Evolutionary conservation across 2,113 vertebrate species (phyloP).

Genomic region (Leucopternis melanops): DNA sequence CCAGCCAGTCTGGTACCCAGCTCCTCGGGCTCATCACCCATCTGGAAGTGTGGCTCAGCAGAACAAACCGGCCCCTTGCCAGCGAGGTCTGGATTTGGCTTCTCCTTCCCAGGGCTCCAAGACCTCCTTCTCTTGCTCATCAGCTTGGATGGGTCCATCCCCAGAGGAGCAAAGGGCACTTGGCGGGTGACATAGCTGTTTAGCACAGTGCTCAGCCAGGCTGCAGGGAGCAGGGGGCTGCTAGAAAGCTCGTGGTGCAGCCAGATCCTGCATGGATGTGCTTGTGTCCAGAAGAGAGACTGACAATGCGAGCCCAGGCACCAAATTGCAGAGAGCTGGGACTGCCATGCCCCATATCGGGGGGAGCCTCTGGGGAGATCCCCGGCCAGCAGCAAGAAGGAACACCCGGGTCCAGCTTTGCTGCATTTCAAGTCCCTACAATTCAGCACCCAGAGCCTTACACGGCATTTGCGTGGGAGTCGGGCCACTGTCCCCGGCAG

Average conservation of each 20-base stretch:
- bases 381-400: not conserved
- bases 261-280: not conserved
- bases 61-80: not conserved
- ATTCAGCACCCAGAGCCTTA: not conserved
- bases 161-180: not conserved
- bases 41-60: not conserved
- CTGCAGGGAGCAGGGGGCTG: not conserved
- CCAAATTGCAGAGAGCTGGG: not conserved
- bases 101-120: not conserved
- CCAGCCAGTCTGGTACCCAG: not conserved
- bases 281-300: not conserved
- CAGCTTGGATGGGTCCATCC: not conserved
- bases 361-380: not conserved
- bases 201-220: fast-evolving
- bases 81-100: not conserved
- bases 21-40: not conserved
- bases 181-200: fast-evolving
- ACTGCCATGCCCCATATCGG: fast-evolving
- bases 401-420: not conserved
- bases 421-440: not conserved
- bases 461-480: fast-evolving
- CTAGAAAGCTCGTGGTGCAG: not conserved
- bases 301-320: fast-evolving
- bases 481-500: not conserved
- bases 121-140: not conserved